These are phyloP conservation scores for Caenorhabditis afra DNA, from an alignment of 2,888 invertebrate species.

Conservation along the genomic window DNA sequence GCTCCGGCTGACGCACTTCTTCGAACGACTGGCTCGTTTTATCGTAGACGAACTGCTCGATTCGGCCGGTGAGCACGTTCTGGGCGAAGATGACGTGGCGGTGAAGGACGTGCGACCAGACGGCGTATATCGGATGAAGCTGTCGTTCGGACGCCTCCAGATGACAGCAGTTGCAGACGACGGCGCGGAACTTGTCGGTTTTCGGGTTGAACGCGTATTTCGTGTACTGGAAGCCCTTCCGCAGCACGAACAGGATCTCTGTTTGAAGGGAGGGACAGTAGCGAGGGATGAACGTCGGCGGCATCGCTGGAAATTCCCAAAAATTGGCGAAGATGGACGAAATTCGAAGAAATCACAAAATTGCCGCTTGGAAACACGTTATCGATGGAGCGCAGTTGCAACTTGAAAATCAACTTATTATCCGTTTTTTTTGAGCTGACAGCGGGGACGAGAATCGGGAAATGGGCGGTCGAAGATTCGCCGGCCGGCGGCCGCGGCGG, in stretches of 20 bases:
- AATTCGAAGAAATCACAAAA: background rate
- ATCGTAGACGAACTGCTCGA: constrained; percentile 29
- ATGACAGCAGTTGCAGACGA: constrained; percentile 8
- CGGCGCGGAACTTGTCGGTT: constrained; percentile 3
- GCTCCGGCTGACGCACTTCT: no score
- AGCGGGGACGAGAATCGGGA: no score
- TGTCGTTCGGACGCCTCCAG: constrained; percentile 1
- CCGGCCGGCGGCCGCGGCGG: no score
- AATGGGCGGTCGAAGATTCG: no score
- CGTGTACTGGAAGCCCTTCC: background rate
- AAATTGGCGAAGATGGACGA: background rate
- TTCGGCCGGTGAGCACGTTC: background rate
- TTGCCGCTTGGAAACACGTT: background rate
- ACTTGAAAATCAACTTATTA: no score
- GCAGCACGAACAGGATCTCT: constrained; percentile 16
- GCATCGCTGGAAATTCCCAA: background rate
- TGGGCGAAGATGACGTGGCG: constrained; percentile 21
- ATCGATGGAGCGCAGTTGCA: no score
- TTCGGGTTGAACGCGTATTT: constrained; percentile 10
- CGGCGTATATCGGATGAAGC: constrained; percentile 10
- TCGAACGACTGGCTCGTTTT: background rate
- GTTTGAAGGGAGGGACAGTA: constrained; percentile 12
- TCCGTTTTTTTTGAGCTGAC: no score
- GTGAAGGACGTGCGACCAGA: constrained; percentile 17
- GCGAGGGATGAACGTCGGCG: constrained; percentile 13